phyloP scores from a whole-genome alignment of 2,797 vertebrate species.

The Glyptemys insculpta region DNA sequence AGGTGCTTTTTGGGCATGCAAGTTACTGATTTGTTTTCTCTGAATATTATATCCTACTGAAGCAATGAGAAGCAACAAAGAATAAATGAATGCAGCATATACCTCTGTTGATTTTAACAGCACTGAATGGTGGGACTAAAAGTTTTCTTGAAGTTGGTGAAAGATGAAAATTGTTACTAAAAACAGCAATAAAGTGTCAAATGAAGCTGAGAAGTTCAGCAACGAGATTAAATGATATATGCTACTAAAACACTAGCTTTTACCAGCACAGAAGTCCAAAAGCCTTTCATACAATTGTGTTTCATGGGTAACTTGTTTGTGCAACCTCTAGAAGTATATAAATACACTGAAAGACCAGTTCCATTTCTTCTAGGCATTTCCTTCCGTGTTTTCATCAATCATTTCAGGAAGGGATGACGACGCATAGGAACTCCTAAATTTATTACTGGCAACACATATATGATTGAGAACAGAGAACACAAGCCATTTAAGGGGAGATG shows the following conservation, averaged over 20 bases:
- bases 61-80: slow-evolving; percentile 59
- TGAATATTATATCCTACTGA: slow-evolving; percentile 45
- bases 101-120: slow-evolving; percentile 42
- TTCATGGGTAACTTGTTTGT: not conserved
- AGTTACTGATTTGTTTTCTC: slow-evolving; percentile 46
- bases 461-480: slow-evolving; percentile 23
- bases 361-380: slow-evolving; percentile 34
- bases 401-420: slow-evolving; percentile 32
- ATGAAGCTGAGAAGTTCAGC: slow-evolving; percentile 59
- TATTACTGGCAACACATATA: slow-evolving; percentile 9
- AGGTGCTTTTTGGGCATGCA: slow-evolving; percentile 42
- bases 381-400: slow-evolving; percentile 32
- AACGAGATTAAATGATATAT: slow-evolving; percentile 49
- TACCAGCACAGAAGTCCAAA: not conserved
- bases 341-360: slow-evolving; percentile 32
- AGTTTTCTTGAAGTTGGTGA: slow-evolving; percentile 57
- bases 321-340: slow-evolving; percentile 14
- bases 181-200: slow-evolving; percentile 51
- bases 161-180: slow-evolving; percentile 64
- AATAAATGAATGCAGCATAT: slow-evolving; percentile 39
- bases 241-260: not conserved
- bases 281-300: accelerated
- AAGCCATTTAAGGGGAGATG: slow-evolving; percentile 32
- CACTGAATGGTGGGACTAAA: slow-evolving; percentile 49
- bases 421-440: slow-evolving; percentile 30